These are phyloP conservation scores for Strix aluco DNA, from an alignment of 2,113 vertebrate species.

Conservation along the genomic window DNA sequence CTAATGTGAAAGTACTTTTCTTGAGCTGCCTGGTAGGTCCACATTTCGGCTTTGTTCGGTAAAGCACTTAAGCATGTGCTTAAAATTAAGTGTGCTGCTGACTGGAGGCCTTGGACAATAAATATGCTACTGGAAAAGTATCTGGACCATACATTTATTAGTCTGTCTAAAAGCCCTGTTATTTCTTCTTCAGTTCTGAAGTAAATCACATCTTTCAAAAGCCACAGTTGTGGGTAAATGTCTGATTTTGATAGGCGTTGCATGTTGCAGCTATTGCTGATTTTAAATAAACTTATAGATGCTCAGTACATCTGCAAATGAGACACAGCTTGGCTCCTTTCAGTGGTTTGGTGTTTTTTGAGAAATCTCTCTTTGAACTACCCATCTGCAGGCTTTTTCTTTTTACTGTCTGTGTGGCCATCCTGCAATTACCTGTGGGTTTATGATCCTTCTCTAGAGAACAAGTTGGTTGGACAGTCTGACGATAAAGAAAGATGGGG, in stretches of 20 bases:
- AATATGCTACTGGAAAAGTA: conserved; percentile 58
- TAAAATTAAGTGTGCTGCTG: conserved; percentile 62
- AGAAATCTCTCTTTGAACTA: conserved; percentile 60
- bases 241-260: conserved; percentile 36
- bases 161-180: conserved; percentile 47
- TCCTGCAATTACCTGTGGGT: conserved; percentile 62
- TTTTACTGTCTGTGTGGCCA: conserved; percentile 65
- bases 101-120: conserved; percentile 58
- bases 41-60: conserved; percentile 22
- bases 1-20: conserved; percentile 1
- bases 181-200: conserved; percentile 54
- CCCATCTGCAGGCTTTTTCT: conserved; percentile 55
- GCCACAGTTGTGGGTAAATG: conserved; percentile 24
- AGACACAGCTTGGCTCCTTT: conserved; percentile 45
- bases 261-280: conserved; percentile 40
- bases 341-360: conserved; percentile 30
- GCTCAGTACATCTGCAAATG: conserved; percentile 12
- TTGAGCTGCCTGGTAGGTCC: conserved; percentile 43
- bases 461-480: conserved; percentile 6
- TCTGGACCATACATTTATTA: conserved; percentile 57
- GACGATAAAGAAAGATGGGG: conserved; percentile 31
- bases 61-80: conserved; percentile 65
- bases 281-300: conserved; percentile 32
- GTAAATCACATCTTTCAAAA: conserved; percentile 52
- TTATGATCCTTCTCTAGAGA: conserved; percentile 57